Percentiles rank a stretch among this genome's conserved stretches.
phyloP scores from a whole-genome alignment of 2,113 vertebrate genomes.

The Glaucomys volans region DNA sequence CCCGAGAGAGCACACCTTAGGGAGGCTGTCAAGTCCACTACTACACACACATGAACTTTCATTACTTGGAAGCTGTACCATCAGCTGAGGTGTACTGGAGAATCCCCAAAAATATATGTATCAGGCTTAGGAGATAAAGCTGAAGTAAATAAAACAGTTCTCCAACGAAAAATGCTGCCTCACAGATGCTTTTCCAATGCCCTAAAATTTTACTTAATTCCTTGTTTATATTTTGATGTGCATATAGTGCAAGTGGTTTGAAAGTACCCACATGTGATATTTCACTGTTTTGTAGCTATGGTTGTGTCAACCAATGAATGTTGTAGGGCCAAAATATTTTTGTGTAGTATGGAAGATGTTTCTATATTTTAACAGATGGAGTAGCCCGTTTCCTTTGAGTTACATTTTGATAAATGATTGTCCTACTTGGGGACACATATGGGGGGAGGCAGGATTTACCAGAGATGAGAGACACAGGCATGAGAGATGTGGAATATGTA shows the following conservation, averaged over 20 bases:
- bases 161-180: not conserved
- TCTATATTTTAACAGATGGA: not conserved
- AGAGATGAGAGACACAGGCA: not conserved
- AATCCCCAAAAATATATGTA: not conserved
- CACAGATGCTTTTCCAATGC: not conserved
- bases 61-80: not conserved
- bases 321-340: not conserved
- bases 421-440: not conserved
- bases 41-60: not conserved
- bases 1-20: not conserved
- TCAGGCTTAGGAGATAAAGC: not conserved
- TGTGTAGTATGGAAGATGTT: not conserved
- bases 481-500: not conserved
- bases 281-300: not conserved
- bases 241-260: not conserved
- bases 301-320: not conserved
- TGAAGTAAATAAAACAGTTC: not conserved
- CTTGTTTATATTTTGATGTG: not conserved
- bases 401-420: not conserved
- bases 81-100: not conserved
- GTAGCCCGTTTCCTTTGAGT: not conserved
- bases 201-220: not conserved
- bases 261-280: accelerated
- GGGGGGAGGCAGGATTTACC: not conserved
- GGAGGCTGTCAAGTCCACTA: not conserved